Evolutionary conservation across 2,113 vertebrate genomes (phyloP).

Genomic region (Poicephalus meyeri): DNA sequence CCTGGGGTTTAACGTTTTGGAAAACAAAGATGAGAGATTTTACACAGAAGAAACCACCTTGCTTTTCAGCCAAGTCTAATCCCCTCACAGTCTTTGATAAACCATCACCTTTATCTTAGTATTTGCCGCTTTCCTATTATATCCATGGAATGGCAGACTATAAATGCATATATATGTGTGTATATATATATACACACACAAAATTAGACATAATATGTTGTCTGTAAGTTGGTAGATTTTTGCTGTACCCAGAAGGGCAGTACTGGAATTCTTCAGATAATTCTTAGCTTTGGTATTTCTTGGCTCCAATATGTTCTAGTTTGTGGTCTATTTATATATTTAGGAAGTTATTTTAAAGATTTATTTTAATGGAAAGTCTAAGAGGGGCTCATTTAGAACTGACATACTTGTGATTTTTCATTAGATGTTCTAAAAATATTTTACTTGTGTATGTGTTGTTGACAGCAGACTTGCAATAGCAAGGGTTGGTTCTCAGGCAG

Average conservation of each 20-base stretch:
- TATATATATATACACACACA: not conserved
- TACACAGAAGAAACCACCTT: not conserved
- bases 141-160: not conserved
- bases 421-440: not conserved
- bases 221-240: slow-evolving; percentile 15
- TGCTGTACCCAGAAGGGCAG: not conserved
- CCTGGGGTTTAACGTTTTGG: not conserved
- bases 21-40: not conserved
- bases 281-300: slow-evolving; percentile 24
- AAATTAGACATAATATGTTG: slow-evolving; percentile 18
- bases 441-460: not conserved
- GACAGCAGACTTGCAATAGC: not conserved
- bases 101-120: not conserved
- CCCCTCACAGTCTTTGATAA: not conserved
- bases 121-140: not conserved
- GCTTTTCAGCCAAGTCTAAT: not conserved
- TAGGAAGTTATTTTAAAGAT: slow-evolving; percentile 45
- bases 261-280: slow-evolving; percentile 15
- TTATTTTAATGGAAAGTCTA: slow-evolving; percentile 13
- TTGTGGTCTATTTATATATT: slow-evolving; percentile 29
- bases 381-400: not conserved
- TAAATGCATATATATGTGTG: not conserved
- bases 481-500: not conserved
- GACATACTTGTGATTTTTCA: not conserved
- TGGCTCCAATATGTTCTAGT: slow-evolving; percentile 8